Conservation (phyloP, 1,140 invertebrate species). For the Ctenoplectra terminalis region DNA sequence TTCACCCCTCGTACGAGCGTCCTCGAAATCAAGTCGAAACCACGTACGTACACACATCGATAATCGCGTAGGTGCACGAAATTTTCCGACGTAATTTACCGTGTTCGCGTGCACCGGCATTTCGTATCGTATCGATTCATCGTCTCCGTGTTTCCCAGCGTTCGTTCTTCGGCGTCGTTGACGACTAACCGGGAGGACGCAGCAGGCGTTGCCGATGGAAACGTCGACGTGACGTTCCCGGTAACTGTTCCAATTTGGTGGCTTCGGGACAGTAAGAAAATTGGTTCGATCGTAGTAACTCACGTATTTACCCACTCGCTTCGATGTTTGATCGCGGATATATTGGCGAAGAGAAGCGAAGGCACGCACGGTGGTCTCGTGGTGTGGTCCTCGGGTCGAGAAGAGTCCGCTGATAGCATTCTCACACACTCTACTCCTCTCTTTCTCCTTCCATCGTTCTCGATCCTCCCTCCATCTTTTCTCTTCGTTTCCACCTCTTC, state of each 20-base stretch:
- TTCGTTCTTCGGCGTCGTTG: not conserved
- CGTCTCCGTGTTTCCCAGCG: not conserved
- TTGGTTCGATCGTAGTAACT: slow-evolving; percentile 59
- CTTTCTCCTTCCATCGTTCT: not conserved
- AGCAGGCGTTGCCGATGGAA: not conserved
- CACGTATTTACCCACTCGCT: slow-evolving; percentile 71
- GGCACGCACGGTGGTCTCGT: slow-evolving; percentile 76
- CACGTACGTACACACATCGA: not conserved
- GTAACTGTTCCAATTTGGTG: slow-evolving; percentile 51
- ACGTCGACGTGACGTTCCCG: slow-evolving; percentile 38
- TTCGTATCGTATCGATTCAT: not conserved
- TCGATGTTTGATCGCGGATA: slow-evolving; percentile 75
- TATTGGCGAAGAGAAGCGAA: slow-evolving; percentile 71
- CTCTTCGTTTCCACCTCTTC: slow-evolving; percentile 7
- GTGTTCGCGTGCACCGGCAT: not conserved
- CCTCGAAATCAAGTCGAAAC: not conserved
- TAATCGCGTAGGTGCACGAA: not conserved
- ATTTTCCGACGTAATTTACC: not conserved
- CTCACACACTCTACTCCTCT: slow-evolving; percentile 69
- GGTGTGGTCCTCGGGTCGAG: slow-evolving; percentile 75
- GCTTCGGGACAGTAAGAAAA: slow-evolving; percentile 46
- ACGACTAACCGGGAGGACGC: not conserved
- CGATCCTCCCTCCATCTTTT: too few species aligned
- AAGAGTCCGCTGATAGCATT: slow-evolving; percentile 72
- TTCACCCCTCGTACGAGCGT: not conserved